Conservation (phyloP, 2,113 vertebrate species). For the Chrysochloris asiatica region DNA sequence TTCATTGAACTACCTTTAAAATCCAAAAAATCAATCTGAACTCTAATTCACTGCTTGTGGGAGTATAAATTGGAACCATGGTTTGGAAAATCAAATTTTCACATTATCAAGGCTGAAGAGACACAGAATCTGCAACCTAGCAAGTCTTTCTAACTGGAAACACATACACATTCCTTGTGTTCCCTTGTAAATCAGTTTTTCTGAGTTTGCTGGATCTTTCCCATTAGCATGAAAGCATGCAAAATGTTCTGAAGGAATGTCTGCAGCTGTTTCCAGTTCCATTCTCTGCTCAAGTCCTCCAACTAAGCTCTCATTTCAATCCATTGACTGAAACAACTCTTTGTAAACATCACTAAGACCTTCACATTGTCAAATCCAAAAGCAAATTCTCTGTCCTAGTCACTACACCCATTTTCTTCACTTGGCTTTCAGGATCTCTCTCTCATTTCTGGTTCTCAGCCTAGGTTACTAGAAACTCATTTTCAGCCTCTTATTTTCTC, state of each 20-base stretch:
- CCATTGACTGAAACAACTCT: not conserved
- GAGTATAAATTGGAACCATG: no score
- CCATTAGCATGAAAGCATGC: not conserved
- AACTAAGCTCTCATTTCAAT: not conserved
- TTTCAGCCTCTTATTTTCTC: no score
- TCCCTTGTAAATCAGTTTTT: constrained; percentile 17
- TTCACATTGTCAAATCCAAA: not conserved
- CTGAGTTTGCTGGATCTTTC: not conserved
- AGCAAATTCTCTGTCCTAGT: constrained; percentile 10
- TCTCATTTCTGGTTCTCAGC: no score
- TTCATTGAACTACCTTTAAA: not conserved
- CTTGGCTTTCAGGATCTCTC: no score
- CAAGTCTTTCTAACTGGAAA: not conserved
- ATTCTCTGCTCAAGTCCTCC: not conserved
- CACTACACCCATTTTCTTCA: no score
- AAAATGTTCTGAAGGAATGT: not conserved
- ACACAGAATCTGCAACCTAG: not conserved
- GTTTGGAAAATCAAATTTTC: not conserved
- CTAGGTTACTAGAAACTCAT: no score
- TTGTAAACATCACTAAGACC: not conserved
- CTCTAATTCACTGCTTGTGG: not conserved
- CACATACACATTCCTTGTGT: not conserved
- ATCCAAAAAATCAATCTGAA: constrained; percentile 19
- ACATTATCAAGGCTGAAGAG: not conserved
- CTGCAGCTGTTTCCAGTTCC: not conserved